These are phyloP conservation scores for Epinotia ramella DNA, from an alignment of 2,888 invertebrate species.

Conservation along the genomic window DNA sequence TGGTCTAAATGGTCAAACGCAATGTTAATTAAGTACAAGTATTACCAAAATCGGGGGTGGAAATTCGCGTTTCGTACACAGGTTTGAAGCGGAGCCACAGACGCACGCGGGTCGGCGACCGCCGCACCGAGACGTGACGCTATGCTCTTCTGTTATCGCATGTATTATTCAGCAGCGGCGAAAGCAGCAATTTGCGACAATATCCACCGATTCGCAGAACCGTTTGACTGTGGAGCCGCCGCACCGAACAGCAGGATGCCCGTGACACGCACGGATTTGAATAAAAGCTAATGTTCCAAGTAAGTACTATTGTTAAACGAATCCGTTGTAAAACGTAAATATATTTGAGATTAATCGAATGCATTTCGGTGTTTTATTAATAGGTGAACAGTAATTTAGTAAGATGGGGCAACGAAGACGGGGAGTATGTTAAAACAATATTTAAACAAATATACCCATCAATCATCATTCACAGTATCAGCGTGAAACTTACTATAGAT, in stretches of 20 bases:
- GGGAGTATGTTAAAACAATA: too few species aligned
- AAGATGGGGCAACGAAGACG: too few species aligned
- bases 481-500: too few species aligned
- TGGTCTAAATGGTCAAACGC: background rate
- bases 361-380: background rate
- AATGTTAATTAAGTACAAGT: background rate
- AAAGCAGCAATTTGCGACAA: slow-evolving; percentile 85
- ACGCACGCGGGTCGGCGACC: slow-evolving; percentile 55
- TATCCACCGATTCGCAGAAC: slow-evolving; percentile 83
- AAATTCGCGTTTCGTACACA: background rate
- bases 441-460: too few species aligned
- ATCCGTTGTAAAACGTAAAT: too few species aligned
- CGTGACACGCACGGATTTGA: slow-evolving; percentile 77
- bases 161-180: slow-evolving; percentile 84
- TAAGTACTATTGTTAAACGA: background rate
- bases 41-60: background rate
- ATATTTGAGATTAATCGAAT: background rate
- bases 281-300: slow-evolving; percentile 59
- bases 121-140: slow-evolving; percentile 65
- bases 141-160: slow-evolving; percentile 82
- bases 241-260: slow-evolving; percentile 80
- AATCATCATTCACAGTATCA: too few species aligned
- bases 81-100: background rate
- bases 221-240: slow-evolving; percentile 76
- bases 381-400: background rate